Evolutionary conservation across 2,888 invertebrate species (phyloP).

Genomic region (Calameuta pallipes): DNA sequence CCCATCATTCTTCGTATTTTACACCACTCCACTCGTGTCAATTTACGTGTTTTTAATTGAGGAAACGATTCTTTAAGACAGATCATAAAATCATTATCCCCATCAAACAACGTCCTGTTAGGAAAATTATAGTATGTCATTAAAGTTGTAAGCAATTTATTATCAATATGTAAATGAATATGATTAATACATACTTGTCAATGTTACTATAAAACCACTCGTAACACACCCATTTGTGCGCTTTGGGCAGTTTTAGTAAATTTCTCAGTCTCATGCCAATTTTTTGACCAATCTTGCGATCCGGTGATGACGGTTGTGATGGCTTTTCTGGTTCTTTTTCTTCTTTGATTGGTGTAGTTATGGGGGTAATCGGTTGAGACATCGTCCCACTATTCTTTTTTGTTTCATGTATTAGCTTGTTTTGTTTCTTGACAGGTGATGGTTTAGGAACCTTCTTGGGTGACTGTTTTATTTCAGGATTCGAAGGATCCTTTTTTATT

Average conservation of each 20-base stretch:
- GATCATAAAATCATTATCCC: conserved; percentile 95
- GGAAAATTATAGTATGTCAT: conserved; percentile 12
- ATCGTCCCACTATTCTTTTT: conserved; percentile 18
- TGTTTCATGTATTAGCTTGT: conserved; percentile 32
- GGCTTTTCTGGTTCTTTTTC: conserved; percentile 56
- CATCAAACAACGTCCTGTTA: conserved; percentile 86
- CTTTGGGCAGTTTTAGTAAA: conserved; percentile 95
- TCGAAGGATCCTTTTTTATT: conserved; percentile 61
- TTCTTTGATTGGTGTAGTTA: conserved; percentile 57
- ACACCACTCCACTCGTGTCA: conserved; percentile 94
- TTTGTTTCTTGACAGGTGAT: conserved; percentile 68
- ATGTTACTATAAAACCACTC: conserved; percentile 99
- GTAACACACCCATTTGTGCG: conserved; percentile 99
- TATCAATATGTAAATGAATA: neutral
- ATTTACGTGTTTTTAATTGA: conserved; percentile 83
- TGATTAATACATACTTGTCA: conserved; percentile 73
- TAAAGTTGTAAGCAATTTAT: neutral
- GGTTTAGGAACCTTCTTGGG: conserved; percentile 75
- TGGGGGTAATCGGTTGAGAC: conserved; percentile 44
- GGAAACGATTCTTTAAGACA: conserved; percentile 96
- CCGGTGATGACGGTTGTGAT: conserved; percentile 70
- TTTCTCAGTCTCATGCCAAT: conserved; percentile 91
- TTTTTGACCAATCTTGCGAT: conserved; percentile 88
- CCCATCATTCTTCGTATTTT: conserved; percentile 96
- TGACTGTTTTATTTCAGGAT: conserved; percentile 66